Percentiles rank a stretch among this genome's conserved stretches.
Conservation (phyloP, 2,888 invertebrate genomes). For the Dasypolia templi region DNA sequence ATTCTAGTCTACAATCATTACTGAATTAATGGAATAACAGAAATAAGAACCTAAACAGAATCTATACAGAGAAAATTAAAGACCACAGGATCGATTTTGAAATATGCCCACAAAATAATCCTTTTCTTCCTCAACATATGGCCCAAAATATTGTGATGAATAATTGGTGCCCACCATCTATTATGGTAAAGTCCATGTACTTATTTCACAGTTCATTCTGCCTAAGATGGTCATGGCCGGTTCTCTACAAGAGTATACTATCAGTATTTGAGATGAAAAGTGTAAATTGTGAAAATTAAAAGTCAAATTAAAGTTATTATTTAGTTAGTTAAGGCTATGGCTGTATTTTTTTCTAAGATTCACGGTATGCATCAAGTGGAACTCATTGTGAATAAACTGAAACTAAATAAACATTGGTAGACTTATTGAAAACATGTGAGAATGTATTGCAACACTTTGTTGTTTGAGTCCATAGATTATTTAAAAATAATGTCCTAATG, state of each 20-base stretch:
- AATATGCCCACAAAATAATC: neutral
- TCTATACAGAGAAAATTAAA: neutral
- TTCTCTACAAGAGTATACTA: neutral
- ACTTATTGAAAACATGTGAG: neutral
- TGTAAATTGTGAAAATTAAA: too few relatives aligned
- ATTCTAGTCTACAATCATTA: too few relatives aligned
- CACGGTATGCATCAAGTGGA: neutral
- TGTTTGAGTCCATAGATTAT: neutral
- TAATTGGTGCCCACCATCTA: neutral
- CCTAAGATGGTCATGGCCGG: neutral
- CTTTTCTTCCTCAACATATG: conserved; percentile 10
- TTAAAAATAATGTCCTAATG: neutral
- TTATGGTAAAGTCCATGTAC: neutral
- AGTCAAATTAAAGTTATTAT: too few relatives aligned
- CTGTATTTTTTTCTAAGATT: too few relatives aligned
- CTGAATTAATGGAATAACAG: neutral
- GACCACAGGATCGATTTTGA: neutral
- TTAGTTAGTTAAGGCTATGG: neutral
- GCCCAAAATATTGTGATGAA: neutral
- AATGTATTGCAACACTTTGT: neutral
- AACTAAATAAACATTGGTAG: neutral
- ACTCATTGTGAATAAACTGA: neutral
- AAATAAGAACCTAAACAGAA: too few relatives aligned
- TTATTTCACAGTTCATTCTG: neutral
- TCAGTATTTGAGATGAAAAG: neutral